Conservation (phyloP, 2,113 vertebrate species). For the Atractosteus spatula region DNA sequence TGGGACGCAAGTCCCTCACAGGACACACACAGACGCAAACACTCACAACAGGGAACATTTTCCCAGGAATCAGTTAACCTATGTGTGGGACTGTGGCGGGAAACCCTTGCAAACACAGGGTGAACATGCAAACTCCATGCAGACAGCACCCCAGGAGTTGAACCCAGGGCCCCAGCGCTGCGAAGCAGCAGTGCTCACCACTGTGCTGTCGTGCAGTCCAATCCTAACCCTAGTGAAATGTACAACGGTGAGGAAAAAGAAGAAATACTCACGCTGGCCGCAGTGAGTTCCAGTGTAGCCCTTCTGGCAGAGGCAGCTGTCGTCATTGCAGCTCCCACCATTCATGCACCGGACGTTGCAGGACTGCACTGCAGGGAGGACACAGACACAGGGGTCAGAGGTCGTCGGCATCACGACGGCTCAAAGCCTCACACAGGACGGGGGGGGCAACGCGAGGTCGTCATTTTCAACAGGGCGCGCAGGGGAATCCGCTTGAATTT, state of each 20-base stretch:
- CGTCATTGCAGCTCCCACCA: slow-evolving; percentile 79
- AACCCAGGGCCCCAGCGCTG: no score
- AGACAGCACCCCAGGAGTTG: no score
- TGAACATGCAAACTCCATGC: no score
- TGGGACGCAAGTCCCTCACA: no score
- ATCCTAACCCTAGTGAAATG: no score
- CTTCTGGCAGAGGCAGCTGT: slow-evolving; percentile 79
- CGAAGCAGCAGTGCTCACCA: no score
- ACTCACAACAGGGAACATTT: no score
- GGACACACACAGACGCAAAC: no score
- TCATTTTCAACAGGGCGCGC: not conserved
- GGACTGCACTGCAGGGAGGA: slow-evolving; percentile 65
- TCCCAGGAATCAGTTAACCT: no score
- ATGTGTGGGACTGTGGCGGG: no score
- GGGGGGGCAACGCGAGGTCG: slow-evolving; percentile 11
- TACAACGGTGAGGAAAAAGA: not conserved
- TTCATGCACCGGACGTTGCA: slow-evolving; percentile 89
- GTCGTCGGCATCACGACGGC: not conserved
- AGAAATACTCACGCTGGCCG: slow-evolving; percentile 80
- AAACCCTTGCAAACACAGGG: no score
- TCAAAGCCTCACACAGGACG: not conserved
- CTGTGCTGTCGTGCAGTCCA: no score
- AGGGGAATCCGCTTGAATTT: not conserved
- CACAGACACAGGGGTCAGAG: not conserved
- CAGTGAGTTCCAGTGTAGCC: slow-evolving; percentile 84